phyloP scores from a whole-genome alignment of 1,140 invertebrate species.

The Paraescarpia echinospica region DNA sequence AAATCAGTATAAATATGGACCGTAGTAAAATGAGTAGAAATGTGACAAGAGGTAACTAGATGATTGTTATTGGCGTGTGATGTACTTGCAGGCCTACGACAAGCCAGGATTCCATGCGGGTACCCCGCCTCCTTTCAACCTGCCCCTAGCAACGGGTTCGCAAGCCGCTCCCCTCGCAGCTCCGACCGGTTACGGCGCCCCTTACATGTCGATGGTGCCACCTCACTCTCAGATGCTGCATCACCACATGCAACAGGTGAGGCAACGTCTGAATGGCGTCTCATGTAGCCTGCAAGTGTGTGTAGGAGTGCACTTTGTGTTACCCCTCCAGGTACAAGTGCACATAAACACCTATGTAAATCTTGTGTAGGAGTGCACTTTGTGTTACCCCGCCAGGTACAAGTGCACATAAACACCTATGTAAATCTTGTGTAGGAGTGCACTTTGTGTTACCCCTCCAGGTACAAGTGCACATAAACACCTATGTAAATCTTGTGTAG shows the following conservation, averaged over 20 bases:
- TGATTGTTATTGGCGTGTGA: not conserved
- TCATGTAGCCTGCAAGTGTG: not conserved
- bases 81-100: conserved; percentile 71
- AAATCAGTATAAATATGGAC: too few relatives aligned
- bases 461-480: too few relatives aligned
- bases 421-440: too few relatives aligned
- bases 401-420: too few relatives aligned
- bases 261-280: not conserved
- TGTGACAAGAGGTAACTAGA: too few relatives aligned
- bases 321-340: too few relatives aligned
- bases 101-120: conserved; percentile 82
- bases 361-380: too few relatives aligned
- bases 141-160: conserved; percentile 62
- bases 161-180: conserved; percentile 73
- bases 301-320: not conserved
- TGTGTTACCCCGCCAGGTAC: too few relatives aligned
- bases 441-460: too few relatives aligned
- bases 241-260: conserved; percentile 71
- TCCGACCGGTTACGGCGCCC: conserved; percentile 62
- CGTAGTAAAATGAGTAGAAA: too few relatives aligned
- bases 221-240: conserved; percentile 70
- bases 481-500: too few relatives aligned
- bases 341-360: too few relatives aligned
- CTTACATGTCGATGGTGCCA: conserved; percentile 72
- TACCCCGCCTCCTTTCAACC: conserved; percentile 73